Evolutionary conservation across 2,888 invertebrate species (phyloP).

Genomic region (Lampropteryx suffumata): DNA sequence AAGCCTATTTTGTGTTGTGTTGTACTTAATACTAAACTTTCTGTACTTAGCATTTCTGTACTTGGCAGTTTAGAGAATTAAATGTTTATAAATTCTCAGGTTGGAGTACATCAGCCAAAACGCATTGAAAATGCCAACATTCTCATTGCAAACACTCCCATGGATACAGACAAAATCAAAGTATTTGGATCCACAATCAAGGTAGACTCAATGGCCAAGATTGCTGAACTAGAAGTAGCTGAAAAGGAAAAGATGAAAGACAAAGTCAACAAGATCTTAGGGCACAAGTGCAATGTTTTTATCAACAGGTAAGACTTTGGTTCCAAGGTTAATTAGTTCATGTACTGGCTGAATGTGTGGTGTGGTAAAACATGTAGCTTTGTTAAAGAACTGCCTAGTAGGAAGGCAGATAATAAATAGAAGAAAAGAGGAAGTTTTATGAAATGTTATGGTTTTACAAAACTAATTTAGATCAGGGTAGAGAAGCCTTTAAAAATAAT

Average conservation of each 20-base stretch:
- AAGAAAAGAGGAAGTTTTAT: too few relatives aligned
- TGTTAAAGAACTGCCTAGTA: too few relatives aligned
- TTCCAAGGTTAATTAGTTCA: neutral
- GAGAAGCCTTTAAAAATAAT: too few relatives aligned
- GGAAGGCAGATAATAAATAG: too few relatives aligned
- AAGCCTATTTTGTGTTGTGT: too few relatives aligned
- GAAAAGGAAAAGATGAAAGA: conserved; percentile 99
- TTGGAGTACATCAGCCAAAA: conserved; percentile 98
- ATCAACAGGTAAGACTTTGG: conserved; percentile 89
- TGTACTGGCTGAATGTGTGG: too few relatives aligned
- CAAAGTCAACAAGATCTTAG: conserved; percentile 97
- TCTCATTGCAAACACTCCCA: conserved; percentile 99
- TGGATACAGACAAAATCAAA: conserved; percentile 99
- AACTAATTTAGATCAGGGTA: too few relatives aligned
- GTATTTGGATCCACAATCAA: conserved; percentile 98
- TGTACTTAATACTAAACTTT: too few relatives aligned
- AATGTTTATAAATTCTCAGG: conserved; percentile 47
- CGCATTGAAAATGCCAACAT: conserved; percentile 97
- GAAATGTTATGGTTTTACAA: too few relatives aligned
- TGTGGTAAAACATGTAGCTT: too few relatives aligned
- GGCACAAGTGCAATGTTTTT: conserved; percentile 98
- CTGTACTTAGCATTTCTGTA: too few relatives aligned
- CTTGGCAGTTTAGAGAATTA: too few relatives aligned
- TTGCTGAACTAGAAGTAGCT: conserved; percentile 98
- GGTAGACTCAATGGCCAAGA: conserved; percentile 96